Evolutionary conservation across 2,888 invertebrate species (phyloP), one percentile per base, ranked within the genome.

Genomic region (Heliconius cydno): DNA sequence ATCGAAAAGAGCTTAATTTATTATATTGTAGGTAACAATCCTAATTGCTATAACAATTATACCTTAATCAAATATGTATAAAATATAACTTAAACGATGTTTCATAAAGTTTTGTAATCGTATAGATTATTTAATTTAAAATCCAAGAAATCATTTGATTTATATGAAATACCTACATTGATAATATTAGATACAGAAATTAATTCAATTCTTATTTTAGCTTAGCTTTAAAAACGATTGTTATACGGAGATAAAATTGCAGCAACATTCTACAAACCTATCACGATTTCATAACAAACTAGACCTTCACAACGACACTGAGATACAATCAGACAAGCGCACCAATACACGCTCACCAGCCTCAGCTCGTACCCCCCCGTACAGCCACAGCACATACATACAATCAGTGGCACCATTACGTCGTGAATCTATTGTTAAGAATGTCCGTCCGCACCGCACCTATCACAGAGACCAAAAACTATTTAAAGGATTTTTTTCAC

Each of bases 381-480:
- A 0, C 38, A 41, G 10, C 38, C 68, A 80, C 68, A 74, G 77
- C 89, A 90, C 88, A 90, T 89, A 90, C 89, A 88, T 88, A 92
- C 91, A 92, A 93, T 94, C 93, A 92, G 92, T 92, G 93, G 90
- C 90, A 91, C 92, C 92, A 93, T 94, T 94, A 91, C 90, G 91
- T 91, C 90, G 91, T 91, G 90, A 90, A 81, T 81, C 92, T 90
- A 94, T 94, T 94, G 93, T 94, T 90, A 89, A 89, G 90, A 92
- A 91, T 90, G 28, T 28, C 28, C 28, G 91, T 90, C 92, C 92
- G 90, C 90, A 89, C 90, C 90, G 90, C 90, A 89, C 90, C 90
- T 89, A 92, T 92, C 91, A 91, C 92, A 92, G 92, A 92, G 88
- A 88, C 88, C 90, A 88, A 88, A 90, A 90, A 91, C 90, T 86